These are phyloP conservation scores for Cervus canadensis DNA, from an alignment of 2,113 vertebrate species.

Conservation along the genomic window DNA sequence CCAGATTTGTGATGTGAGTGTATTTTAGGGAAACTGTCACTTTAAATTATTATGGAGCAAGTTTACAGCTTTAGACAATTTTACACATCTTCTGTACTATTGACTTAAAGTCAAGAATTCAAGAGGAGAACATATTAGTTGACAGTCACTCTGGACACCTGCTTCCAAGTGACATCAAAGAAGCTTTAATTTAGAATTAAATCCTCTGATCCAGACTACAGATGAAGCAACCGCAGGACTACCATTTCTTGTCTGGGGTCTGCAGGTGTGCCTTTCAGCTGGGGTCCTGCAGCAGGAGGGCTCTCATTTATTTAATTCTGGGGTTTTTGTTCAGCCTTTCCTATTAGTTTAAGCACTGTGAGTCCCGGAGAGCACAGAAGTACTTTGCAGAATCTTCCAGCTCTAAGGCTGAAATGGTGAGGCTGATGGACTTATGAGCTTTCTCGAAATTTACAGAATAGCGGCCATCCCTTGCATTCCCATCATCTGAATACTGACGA, in stretches of 20 bases:
- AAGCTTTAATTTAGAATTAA: background rate
- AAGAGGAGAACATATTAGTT: background rate
- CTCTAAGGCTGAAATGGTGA: too few relatives aligned
- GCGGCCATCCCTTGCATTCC: rapidly evolving
- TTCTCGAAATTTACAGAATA: too few relatives aligned
- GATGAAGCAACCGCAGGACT: background rate
- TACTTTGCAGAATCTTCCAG: too few relatives aligned
- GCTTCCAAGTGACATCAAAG: background rate
- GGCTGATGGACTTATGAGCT: rapidly evolving
- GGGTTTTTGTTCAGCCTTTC: background rate
- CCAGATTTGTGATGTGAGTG: too few relatives aligned
- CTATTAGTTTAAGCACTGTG: background rate
- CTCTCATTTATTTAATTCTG: background rate
- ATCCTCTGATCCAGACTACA: background rate
- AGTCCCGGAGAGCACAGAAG: background rate
- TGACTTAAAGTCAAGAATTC: background rate
- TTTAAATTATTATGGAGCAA: background rate
- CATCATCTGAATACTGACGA: too few relatives aligned
- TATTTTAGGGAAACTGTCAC: too few relatives aligned
- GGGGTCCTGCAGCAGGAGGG: background rate
- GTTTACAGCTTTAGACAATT: too few relatives aligned
- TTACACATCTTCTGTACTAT: too few relatives aligned
- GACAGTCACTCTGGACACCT: background rate
- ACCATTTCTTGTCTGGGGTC: background rate
- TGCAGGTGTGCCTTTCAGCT: background rate